Percentiles rank a stretch among this genome's conserved stretches.
Conservation (phyloP, 1,140 invertebrate genomes). For the Drosophila auraria region DNA sequence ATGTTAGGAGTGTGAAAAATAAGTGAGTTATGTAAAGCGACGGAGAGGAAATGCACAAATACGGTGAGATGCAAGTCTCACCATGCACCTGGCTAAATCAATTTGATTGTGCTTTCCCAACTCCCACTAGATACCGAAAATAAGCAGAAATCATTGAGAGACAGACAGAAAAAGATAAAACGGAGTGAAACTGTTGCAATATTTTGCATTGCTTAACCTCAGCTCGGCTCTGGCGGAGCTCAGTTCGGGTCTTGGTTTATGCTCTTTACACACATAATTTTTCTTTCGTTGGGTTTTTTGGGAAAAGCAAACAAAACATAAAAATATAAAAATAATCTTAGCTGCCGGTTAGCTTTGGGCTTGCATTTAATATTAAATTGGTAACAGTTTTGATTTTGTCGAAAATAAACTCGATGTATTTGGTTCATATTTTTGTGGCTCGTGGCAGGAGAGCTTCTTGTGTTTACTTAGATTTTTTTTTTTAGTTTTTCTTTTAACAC, state of each 20-base stretch:
- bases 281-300: slow-evolving; percentile 28
- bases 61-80: not conserved
- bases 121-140: slow-evolving; percentile 13
- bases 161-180: slow-evolving; percentile 44
- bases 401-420: slow-evolving; percentile 27
- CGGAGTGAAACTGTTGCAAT: slow-evolving; percentile 62
- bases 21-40: slow-evolving; percentile 9
- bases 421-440: not conserved
- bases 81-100: slow-evolving; percentile 40
- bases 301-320: slow-evolving; percentile 67
- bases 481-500: slow-evolving; percentile 16
- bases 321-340: slow-evolving; percentile 3
- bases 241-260: slow-evolving; percentile 11
- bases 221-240: slow-evolving; percentile 9
- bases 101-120: slow-evolving; percentile 23
- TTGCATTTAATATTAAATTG: slow-evolving; percentile 7
- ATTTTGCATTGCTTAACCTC: slow-evolving; percentile 73
- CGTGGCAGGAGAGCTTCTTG: slow-evolving; percentile 42
- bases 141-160: slow-evolving; percentile 46
- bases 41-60: not conserved
- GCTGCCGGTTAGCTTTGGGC: not conserved
- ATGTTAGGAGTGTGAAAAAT: slow-evolving; percentile 47
- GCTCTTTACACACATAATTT: slow-evolving; percentile 27
- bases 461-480: slow-evolving; percentile 41
- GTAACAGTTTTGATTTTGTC: slow-evolving; percentile 29